A percentile compares a stretch with the other conserved stretches of the same genome.
Conservation (phyloP, 2,797 vertebrate species). For the Lacerta agilis region DNA sequence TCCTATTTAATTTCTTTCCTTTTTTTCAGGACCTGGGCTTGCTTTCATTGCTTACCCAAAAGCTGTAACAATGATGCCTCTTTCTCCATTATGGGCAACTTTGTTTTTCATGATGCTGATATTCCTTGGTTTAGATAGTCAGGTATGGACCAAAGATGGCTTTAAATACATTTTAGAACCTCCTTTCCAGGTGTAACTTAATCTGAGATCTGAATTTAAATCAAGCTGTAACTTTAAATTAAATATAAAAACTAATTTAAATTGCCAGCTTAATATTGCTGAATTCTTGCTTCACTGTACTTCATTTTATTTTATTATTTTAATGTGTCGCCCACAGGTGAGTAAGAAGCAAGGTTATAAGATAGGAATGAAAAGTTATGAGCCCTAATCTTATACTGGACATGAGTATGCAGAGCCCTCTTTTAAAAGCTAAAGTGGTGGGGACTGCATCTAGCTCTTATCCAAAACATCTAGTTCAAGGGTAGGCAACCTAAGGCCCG, state of each 20-base stretch:
- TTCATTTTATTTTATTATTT: too few relatives aligned
- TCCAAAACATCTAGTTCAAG: too few relatives aligned
- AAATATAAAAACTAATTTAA: background rate
- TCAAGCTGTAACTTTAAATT: background rate
- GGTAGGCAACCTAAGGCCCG: too few relatives aligned
- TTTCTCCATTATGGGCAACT: slow-evolving; percentile 94
- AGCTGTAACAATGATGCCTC: slow-evolving; percentile 98
- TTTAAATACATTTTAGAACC: background rate
- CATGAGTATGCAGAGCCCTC: background rate
- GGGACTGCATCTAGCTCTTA: background rate
- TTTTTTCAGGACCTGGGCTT: slow-evolving; percentile 88
- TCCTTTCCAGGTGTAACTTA: background rate
- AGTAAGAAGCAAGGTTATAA: background rate
- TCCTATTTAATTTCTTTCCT: background rate
- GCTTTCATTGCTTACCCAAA: slow-evolving; percentile 99
- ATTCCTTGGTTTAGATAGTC: slow-evolving; percentile 97
- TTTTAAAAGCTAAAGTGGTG: background rate
- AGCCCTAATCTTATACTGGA: background rate
- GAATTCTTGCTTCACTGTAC: background rate
- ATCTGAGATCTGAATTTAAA: background rate
- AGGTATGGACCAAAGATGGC: slow-evolving; percentile 79
- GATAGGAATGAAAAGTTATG: background rate
- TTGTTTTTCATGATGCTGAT: slow-evolving; percentile 99
- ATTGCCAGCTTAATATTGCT: background rate
- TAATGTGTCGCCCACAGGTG: background rate